Conservation (phyloP, 2,888 invertebrate genomes). For the Epiblema foenella region DNA sequence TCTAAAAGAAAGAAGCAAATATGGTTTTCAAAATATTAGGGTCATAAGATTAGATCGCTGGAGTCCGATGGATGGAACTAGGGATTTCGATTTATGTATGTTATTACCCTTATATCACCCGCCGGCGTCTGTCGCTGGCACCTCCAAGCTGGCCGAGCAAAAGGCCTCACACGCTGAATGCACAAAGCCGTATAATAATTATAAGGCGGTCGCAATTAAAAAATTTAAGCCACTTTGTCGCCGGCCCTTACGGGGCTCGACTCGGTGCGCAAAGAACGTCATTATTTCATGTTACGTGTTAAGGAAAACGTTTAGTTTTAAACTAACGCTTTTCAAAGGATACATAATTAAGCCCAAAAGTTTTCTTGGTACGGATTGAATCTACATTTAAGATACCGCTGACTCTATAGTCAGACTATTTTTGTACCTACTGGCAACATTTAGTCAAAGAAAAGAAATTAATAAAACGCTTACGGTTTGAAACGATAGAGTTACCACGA, state of each 20-base stretch:
- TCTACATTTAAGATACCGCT: background rate
- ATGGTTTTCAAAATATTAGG: too few species aligned
- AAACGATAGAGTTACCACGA: too few species aligned
- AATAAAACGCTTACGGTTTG: too few species aligned
- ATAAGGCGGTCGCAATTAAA: conserved; percentile 82
- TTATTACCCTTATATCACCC: background rate
- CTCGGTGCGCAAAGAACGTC: conserved; percentile 40
- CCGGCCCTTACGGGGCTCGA: conserved; percentile 60
- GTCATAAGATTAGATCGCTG: too few species aligned
- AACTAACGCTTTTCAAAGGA: conserved; percentile 15
- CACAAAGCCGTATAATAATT: conserved; percentile 82
- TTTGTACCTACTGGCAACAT: too few species aligned
- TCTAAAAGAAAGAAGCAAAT: too few species aligned
- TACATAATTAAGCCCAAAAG: background rate
- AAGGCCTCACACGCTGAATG: conserved; percentile 71
- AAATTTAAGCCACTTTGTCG: conserved; percentile 83
- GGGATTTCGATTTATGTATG: background rate
- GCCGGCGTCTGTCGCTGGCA: conserved; percentile 14
- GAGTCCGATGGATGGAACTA: too few species aligned
- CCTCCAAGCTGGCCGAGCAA: conserved; percentile 24
- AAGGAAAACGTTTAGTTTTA: conserved; percentile 20
- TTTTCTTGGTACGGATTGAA: background rate
- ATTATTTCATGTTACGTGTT: conserved; percentile 41
- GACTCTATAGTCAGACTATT: background rate
- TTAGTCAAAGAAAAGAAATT: background rate